Evolutionary conservation across 1,140 invertebrate genomes (phyloP).

Genomic region (Adoxophyes honmai): DNA sequence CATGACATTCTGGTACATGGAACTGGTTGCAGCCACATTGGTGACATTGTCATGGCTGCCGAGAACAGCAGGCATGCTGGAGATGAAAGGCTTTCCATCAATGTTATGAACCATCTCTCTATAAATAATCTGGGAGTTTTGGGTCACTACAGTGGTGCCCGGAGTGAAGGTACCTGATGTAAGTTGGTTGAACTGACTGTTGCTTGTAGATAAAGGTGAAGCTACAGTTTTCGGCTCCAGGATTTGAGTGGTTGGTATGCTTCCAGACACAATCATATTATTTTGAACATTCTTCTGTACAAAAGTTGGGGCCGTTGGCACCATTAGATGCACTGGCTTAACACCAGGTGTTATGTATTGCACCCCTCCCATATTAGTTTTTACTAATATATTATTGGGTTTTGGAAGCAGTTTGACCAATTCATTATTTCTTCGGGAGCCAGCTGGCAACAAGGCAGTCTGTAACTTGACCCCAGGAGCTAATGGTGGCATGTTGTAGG

Average conservation of each 20-base stretch:
- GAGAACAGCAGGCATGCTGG: constrained; percentile 51
- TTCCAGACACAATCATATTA: constrained; percentile 57
- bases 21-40: constrained; percentile 54
- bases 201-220: constrained; percentile 30
- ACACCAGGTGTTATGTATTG: constrained; percentile 58
- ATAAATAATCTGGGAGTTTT: constrained; percentile 71
- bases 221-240: constrained; percentile 43
- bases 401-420: constrained; percentile 61
- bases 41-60: constrained; percentile 49
- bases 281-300: constrained; percentile 65
- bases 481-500: constrained; percentile 47
- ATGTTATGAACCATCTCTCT: constrained; percentile 67
- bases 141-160: constrained; percentile 60
- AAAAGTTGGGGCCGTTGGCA: constrained; percentile 59
- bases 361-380: constrained; percentile 55
- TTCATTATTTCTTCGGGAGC: constrained; percentile 33
- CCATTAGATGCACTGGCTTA: constrained; percentile 62
- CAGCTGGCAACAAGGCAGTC: constrained; percentile 34
- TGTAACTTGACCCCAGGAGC: constrained; percentile 37
- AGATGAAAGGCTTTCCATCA: constrained; percentile 64
- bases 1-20: constrained; percentile 72
- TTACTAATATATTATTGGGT: constrained; percentile 57
- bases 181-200: constrained; percentile 50
- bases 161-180: constrained; percentile 47
- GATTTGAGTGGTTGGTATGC: constrained; percentile 34